These are phyloP conservation scores for Frieseomelitta varia DNA, from an alignment of 1,140 invertebrate genomes.

Conservation along the genomic window DNA sequence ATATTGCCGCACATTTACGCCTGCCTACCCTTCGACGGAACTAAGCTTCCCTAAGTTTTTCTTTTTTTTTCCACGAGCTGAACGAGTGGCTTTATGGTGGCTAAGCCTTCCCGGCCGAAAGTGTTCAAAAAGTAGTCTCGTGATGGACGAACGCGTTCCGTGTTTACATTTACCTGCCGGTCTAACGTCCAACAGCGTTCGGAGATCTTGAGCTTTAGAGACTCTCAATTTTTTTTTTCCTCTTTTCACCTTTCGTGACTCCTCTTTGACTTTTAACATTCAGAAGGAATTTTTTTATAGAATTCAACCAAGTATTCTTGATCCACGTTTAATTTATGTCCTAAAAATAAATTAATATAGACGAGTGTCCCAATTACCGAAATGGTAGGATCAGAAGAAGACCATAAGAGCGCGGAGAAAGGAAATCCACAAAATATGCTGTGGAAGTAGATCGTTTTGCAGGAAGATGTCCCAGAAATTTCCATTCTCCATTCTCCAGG, in stretches of 20 bases:
- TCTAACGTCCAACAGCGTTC: not conserved
- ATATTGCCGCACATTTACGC: constrained; percentile 40
- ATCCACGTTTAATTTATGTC: too few species aligned
- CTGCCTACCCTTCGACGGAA: not conserved
- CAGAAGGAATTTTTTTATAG: too few species aligned
- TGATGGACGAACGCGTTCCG: not conserved
- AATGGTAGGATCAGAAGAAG: too few species aligned
- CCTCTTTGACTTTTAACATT: too few species aligned
- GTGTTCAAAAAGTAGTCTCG: not conserved
- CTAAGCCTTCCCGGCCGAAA: constrained; percentile 71
- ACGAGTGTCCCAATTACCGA: not conserved
- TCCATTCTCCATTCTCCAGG: not conserved
- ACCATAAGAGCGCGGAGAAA: too few species aligned
- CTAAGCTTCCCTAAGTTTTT: not conserved
- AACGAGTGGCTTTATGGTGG: constrained; percentile 74
- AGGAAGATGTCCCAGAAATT: too few species aligned
- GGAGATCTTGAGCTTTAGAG: not conserved
- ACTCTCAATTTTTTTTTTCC: not conserved
- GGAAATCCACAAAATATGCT: not conserved
- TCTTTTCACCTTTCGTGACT: too few species aligned
- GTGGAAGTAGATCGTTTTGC: not conserved
- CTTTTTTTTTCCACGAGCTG: constrained; percentile 57
- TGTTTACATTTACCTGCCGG: constrained; percentile 25
- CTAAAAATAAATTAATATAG: too few species aligned
- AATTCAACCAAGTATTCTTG: too few species aligned